phyloP scores from a whole-genome alignment of 2,113 vertebrate species.

The Tupaia chinensis region DNA sequence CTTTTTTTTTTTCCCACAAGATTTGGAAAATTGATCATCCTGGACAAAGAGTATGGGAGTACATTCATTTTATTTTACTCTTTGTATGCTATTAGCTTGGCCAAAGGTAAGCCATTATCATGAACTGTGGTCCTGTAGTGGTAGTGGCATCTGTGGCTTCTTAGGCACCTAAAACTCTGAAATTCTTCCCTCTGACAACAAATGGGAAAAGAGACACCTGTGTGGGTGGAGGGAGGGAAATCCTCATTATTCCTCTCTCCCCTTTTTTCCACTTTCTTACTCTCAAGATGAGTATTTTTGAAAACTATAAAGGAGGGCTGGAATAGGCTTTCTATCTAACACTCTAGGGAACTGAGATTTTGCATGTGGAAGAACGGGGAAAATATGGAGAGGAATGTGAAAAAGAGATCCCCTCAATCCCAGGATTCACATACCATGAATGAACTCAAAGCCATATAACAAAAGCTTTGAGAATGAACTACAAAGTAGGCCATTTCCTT shows the following conservation, averaged over 20 bases:
- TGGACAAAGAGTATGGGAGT: not conserved
- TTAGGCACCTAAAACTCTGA: not conserved
- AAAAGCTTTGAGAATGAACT: not conserved
- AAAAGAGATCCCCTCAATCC: not conserved
- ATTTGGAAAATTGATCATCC: not conserved
- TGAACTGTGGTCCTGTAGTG: not conserved
- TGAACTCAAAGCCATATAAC: not conserved
- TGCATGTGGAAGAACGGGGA: not conserved
- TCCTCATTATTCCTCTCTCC: not conserved
- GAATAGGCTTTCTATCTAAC: not conserved
- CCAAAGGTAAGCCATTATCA: not conserved
- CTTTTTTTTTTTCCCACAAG: not conserved
- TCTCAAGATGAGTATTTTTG: not conserved
- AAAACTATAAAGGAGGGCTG: not conserved
- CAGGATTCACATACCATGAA: not conserved
- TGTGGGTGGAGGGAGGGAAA: not conserved
- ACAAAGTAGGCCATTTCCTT: not conserved
- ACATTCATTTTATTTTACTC: not conserved
- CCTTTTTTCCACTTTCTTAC: not conserved
- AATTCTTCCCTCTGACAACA: not conserved
- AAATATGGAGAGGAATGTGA: not conserved
- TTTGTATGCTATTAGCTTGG: not conserved
- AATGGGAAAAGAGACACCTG: not conserved
- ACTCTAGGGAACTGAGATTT: not conserved
- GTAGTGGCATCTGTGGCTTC: not conserved